A percentile compares a stretch with the other conserved stretches of the same genome.
Conservation (phyloP, 2,113 vertebrate genomes). For the Pelobates fuscus region DNA sequence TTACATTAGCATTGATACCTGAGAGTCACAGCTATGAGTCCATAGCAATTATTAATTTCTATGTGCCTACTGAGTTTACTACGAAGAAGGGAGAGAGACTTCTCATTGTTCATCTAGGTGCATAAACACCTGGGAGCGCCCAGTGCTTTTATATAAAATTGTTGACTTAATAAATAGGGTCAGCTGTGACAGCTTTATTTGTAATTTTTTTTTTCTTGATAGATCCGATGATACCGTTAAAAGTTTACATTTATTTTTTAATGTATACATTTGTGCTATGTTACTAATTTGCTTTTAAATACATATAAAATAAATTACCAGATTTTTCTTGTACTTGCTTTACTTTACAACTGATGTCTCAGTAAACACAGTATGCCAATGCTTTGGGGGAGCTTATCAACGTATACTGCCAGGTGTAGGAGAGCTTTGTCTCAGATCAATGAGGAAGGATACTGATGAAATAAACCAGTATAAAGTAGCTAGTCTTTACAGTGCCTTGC, state of each 20-base stretch:
- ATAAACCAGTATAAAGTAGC: too few relatives aligned
- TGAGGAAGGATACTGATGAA: too few relatives aligned
- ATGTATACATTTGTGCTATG: conserved; percentile 52
- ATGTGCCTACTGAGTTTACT: conserved; percentile 49
- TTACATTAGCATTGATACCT: conserved; percentile 37
- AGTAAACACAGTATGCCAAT: too few relatives aligned
- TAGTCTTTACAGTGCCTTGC: too few relatives aligned
- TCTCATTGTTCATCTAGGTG: conserved; percentile 47
- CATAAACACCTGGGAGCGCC: conserved; percentile 62
- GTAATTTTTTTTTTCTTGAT: conserved; percentile 40
- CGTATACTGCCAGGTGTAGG: too few relatives aligned
- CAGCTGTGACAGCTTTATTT: conserved; percentile 34
- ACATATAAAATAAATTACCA: too few relatives aligned
- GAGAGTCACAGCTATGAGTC: conserved; percentile 32
- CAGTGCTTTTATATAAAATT: conserved; percentile 68
- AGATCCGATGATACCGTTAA: conserved; percentile 55
- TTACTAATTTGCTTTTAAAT: conserved; percentile 32
- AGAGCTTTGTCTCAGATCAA: too few relatives aligned
- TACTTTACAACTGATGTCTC: too few relatives aligned
- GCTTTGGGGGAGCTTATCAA: too few relatives aligned
- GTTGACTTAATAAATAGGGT: conserved; percentile 50
- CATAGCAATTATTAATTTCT: conserved; percentile 21
- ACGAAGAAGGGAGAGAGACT: conserved; percentile 40
- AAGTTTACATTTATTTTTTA: conserved; percentile 51
- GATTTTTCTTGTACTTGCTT: too few relatives aligned